phyloP scores from a whole-genome alignment of 2,797 vertebrate genomes.

The Cirrhinus mrigala region DNA sequence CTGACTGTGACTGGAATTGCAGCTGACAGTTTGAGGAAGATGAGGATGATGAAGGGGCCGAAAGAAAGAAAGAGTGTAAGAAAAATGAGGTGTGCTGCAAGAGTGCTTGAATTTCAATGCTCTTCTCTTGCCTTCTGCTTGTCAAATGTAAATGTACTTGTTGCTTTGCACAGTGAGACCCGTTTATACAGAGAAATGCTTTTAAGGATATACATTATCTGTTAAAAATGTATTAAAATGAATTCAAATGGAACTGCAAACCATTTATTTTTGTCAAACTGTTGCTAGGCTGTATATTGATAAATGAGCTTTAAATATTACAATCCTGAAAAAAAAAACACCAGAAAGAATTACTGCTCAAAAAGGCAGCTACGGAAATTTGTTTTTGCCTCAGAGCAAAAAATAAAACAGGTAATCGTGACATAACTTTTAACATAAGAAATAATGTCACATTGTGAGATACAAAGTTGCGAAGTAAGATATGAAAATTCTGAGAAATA shows the following conservation, averaged over 20 bases:
- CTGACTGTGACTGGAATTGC: slow-evolving; percentile 54
- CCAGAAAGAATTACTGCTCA: not conserved
- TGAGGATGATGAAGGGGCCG: slow-evolving; percentile 30
- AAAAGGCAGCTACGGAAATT: not conserved
- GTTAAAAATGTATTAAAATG: not conserved
- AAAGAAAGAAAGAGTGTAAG: slow-evolving; percentile 30
- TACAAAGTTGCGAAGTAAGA: not conserved
- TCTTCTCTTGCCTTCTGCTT: not conserved
- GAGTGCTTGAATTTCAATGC: not conserved
- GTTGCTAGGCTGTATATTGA: no score
- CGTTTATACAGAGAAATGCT: not conserved
- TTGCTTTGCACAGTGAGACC: not conserved
- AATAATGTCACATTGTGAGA: not conserved
- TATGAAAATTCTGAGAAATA: not conserved
- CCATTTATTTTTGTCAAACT: not conserved
- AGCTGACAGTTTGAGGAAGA: slow-evolving; percentile 57
- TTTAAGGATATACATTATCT: not conserved
- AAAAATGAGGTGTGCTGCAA: not conserved
- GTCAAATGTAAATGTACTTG: not conserved
- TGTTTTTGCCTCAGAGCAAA: not conserved
- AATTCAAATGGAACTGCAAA: not conserved
- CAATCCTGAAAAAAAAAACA: not conserved
- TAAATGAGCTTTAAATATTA: not conserved
- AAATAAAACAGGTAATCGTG: not conserved
- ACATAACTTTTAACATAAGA: not conserved